Conservation (phyloP, 2,797 vertebrate species). For the Sebastes hubbsi region DNA sequence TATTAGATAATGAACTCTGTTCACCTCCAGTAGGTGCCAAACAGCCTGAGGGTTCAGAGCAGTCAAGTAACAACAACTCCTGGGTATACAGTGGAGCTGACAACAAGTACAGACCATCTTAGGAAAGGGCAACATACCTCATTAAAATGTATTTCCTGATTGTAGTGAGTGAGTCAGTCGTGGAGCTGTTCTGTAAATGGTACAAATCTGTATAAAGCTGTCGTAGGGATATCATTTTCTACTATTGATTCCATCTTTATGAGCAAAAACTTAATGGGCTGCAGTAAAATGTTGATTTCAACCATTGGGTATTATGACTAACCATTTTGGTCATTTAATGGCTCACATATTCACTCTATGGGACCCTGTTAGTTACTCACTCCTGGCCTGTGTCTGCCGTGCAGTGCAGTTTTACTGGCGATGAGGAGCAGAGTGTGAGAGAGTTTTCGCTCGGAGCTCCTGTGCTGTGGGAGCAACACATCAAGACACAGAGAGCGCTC, state of each 20-base stretch:
- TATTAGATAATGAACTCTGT: constrained; percentile 74
- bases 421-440: constrained; percentile 62
- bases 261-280: constrained; percentile 63
- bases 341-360: constrained; percentile 55
- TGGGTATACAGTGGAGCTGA: constrained; percentile 66
- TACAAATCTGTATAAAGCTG: constrained; percentile 44
- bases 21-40: constrained; percentile 71
- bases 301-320: constrained; percentile 67
- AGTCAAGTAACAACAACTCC: constrained; percentile 76
- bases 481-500: constrained; percentile 77
- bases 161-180: constrained; percentile 45
- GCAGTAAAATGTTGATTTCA: constrained; percentile 72
- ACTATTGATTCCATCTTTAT: constrained; percentile 65
- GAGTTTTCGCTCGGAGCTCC: constrained; percentile 66
- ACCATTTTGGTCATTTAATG: constrained; percentile 70
- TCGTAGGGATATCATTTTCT: constrained; percentile 49
- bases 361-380: constrained; percentile 47
- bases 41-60: constrained; percentile 71
- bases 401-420: constrained; percentile 53
- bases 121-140: constrained; percentile 61
- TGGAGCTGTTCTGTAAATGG: constrained; percentile 49
- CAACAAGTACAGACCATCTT: constrained; percentile 53
- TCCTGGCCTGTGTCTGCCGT: constrained; percentile 45
- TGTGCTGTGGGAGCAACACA: constrained; percentile 72
- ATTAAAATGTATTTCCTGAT: constrained; percentile 66